Base-by-base conservation (phyloP, 2,797 vertebrate genomes). In the Muscicapa striata region DNA sequence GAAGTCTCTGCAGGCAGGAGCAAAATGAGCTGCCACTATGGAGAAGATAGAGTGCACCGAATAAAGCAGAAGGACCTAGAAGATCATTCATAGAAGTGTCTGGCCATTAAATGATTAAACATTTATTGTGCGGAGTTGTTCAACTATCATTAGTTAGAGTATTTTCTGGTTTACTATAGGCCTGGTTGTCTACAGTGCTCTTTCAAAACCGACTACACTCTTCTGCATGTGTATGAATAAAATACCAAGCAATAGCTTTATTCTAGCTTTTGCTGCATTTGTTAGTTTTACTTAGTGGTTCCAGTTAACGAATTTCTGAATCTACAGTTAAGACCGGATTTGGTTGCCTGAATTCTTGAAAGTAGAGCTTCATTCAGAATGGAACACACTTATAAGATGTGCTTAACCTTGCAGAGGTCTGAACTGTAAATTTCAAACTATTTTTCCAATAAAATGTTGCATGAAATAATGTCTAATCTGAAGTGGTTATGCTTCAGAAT, bases 1-100 rank as follows among this genome's bases (percentile, higher is more conserved):
- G 94, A 98, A 98, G 59, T 97, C 97, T 86, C 59, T 97, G 89
- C 97, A 98, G 83, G 68, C 93, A 76, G 97, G 89, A 95, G 82
- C 96, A 77, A 97, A 98, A 92, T 98, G 96, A 98, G 63, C 38
- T 57, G 78, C n/a, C 9, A 4, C 27, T 69, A 6, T 77, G 70
- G 77, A 93, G 86, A 95, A 95, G 80, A 93, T 13, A 26, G 48
- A 83, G 34, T 59, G 51, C 78, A 84, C 41, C 15, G 27, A 1
- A 5, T 84, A 68, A 80, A 92, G 52, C 49, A 79, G 80, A 93
- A 94, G 38, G 58, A 72, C 95, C 86, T 91, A 66, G 91, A 90
- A 87, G 73, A 93, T 90, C 36, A 51, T 93, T 90, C 76, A 57
- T 89, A 69, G 49, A 88, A 87, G 58, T 93, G 30, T 90, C 63